Evolutionary conservation across 1,140 invertebrate genomes (phyloP), one percentile per base, ranked within the genome.

Genomic region (Eurosta solidaginis): DNA sequence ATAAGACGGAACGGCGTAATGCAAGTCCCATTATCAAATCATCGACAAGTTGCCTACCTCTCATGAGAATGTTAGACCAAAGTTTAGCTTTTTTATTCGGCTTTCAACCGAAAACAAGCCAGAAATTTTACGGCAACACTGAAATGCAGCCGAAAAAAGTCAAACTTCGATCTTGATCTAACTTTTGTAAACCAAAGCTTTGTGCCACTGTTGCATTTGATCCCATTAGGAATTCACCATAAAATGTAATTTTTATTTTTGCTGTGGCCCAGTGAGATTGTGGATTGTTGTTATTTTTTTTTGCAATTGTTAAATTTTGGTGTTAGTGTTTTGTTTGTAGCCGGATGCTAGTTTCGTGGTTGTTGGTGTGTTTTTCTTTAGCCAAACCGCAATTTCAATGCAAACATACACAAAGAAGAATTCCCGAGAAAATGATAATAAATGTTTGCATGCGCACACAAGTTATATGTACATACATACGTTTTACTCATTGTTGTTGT

Each of bases 311-410:
- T n/a, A n/a, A 0, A 59, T 59, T 54, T 59, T 29, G 54, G 54
- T 59, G 54, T 59, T 27, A n/a, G 54, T 36, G 33, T 22, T 3
- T 36, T 59, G 54, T 33, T 59, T 25, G 29, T 59, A 29, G 52
- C 29, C 29, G 54, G 29, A 12, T 59, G 54, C 33, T 59, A 29
- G 29, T 29, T 59, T 59, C 29, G 54, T 22, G 54, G 54, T 59
- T 59, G 54, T 59, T 33, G 54, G 54, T 59, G n/a, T 59, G 54
- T 59, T 59, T 59, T 59, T 29, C 54, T 59, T 59, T 59, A n/a
- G 54, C 27, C 27, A 33, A 59, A 59, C 54, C 54, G 27, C 54
- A 59, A 59, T 59, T 59, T 59, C 54, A 59, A 59, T 59, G 54
- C 22, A 59, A 59, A 59, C 54, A 59, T 29, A 27, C 54, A 33